These are phyloP conservation scores for Phengaris arion DNA, from an alignment of 2,888 invertebrate genomes.

Conservation along the genomic window DNA sequence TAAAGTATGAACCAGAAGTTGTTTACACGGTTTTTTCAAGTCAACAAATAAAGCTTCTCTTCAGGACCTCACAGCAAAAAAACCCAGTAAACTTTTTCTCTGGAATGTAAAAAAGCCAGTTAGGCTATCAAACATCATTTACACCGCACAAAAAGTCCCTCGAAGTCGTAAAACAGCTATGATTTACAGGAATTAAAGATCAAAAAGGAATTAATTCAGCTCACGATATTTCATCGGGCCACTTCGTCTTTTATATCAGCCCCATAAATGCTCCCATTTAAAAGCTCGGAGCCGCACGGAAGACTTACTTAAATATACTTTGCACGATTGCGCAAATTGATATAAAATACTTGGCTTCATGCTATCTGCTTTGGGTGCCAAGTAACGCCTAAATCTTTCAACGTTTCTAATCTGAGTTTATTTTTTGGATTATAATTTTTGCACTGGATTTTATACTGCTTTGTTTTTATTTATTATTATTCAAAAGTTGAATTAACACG, in stretches of 20 bases:
- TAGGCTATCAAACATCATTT: not conserved
- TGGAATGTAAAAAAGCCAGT: not conserved
- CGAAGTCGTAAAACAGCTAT: constrained; percentile 11
- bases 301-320: constrained; percentile 71
- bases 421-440: constrained; percentile 20
- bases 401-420: constrained; percentile 17
- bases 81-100: not conserved
- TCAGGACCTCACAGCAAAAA: too few relatives aligned
- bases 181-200: constrained; percentile 38
- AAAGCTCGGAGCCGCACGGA: constrained; percentile 61
- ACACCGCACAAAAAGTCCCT: not conserved
- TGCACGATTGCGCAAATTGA: constrained; percentile 74
- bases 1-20: too few relatives aligned
- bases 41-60: too few relatives aligned
- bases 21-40: too few relatives aligned
- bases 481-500: too few relatives aligned
- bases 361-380: constrained; percentile 52
- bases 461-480: too few relatives aligned
- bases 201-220: constrained; percentile 38
- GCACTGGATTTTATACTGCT: not conserved
- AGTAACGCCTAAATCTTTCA: constrained; percentile 36
- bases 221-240: constrained; percentile 48
- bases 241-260: constrained; percentile 59
- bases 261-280: constrained; percentile 69
- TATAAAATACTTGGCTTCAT: constrained; percentile 71